Base-by-base conservation (phyloP, 2,797 vertebrate species). In the Phataginus tricuspis region DNA sequence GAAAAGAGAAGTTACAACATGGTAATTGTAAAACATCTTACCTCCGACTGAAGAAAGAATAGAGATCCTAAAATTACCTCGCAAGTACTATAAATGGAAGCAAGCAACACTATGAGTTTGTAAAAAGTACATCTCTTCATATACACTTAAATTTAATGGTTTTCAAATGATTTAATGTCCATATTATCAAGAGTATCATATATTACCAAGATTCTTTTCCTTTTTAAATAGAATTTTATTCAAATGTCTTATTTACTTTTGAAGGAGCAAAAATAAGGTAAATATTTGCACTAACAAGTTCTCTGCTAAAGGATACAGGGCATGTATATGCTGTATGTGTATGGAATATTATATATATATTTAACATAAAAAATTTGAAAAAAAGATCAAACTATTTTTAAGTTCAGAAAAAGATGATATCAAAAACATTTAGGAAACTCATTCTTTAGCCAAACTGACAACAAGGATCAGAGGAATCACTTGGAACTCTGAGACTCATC, bases 301-400 rank as follows among this genome's bases (percentile, higher is more conserved):
- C 7, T 95, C 59, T 72, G 31, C 19, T 78, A 72, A 79, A 84
- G 25, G 19, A 84, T 34, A 51, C 3, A 42, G 18, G 68, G 7
- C 61, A 2, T 37, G 0, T 53, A 39, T 55, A 16, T 84, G 19
- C 49, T 31, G 27, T 93, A 16, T 66, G 42, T 49, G 8, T 64
- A 29, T n/a, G 63, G 8, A 63, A 66, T 39, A 49, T 14, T 57
- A 74, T 14, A 34, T 14, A 45, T 4, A 61, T 27, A 53, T 49
- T 27, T 31, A 82, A 88, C n/a, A 39, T 39, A 39, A 39, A 39
- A 39, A 39, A 5, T 39, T 39, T 39, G 39, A 25, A 12, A 57
- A 57, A 88, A 86, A 63, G 37, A 55, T 95, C 91, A 37, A 95
- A 94, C 55, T 45, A 61, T 75, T 31, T 55, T 90, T 69, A 97